phyloP scores from a whole-genome alignment of 1,140 invertebrate genomes.

The Chironomus tepperi region DNA sequence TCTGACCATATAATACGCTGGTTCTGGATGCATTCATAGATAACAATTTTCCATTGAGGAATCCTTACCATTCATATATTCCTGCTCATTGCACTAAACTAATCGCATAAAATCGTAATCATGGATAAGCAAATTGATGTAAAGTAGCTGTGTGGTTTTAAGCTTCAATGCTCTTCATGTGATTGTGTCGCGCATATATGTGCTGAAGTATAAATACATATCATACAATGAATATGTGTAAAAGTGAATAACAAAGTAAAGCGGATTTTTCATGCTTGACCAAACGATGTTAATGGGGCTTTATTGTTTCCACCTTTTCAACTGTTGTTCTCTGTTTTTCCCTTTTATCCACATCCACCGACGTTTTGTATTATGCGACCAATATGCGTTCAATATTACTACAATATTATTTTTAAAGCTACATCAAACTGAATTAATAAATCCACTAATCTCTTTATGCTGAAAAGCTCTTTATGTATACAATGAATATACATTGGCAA shows the following conservation, averaged over 20 bases:
- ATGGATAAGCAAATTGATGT: constrained; percentile 13
- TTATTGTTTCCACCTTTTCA: background rate
- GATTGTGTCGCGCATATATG: no score
- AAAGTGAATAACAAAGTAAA: background rate
- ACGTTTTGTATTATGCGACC: background rate
- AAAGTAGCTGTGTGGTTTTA: constrained; percentile 16
- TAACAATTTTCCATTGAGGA: background rate
- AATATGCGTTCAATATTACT: background rate
- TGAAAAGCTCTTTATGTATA: background rate
- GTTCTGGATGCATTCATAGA: no score
- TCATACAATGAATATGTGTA: no score
- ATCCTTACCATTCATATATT: background rate
- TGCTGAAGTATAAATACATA: no score
- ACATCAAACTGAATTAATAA: constrained; percentile 19
- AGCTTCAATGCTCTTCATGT: background rate
- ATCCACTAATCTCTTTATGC: constrained; percentile 19
- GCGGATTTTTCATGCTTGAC: constrained; percentile 17
- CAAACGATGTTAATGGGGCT: background rate
- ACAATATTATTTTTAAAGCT: background rate
- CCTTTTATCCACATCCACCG: background rate
- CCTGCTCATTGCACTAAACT: background rate
- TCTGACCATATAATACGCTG: no score
- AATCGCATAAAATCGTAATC: constrained; percentile 19
- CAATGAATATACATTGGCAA: constrained; percentile 14
- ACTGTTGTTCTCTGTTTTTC: background rate